Base-by-base conservation (phyloP, 2,113 vertebrate species). In the Ciconia stormi region DNA sequence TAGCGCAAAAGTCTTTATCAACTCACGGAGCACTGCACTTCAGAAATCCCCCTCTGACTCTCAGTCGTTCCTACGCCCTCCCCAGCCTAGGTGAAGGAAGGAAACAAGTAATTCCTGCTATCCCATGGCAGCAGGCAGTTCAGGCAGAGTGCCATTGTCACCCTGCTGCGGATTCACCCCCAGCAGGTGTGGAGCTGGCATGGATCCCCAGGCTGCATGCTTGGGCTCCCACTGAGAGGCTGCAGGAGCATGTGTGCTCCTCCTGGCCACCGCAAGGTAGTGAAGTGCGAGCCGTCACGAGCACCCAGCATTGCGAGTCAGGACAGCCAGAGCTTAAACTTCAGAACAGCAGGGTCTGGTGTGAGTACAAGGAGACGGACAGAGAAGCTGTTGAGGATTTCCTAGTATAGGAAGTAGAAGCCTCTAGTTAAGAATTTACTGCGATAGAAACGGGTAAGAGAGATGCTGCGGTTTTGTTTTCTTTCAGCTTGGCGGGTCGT, bases 221-320 rank as follows among this genome's bases (percentile, higher is more conserved):
- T 18, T 42, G 12, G 58, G 63, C 72, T 93, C 38, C 38, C 38
- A 7, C n/a, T 13, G 1, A 8, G 70, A 82, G 49, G 40, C 78
- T 62, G 47, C 52, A 44, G 62, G 63, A 49, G 27, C 26, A 2
- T 2, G 40, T 27, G 59, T 53, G 42, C 65, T 87, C 23, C 65
- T 88, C 29, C 17, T 1, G 6, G 53, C 49, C 3, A 0, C 76
- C 32, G 79, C 15, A 1, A 6, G 0, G 2, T 36, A 70, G 66
- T 12, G 7, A 20, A 1, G 47, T 11, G 34, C 0, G 0, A 50
- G 87, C 76, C 8, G 1, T 13, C 46, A 36, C 2, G 6, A 50
- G 61, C 80, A 59, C 26, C 29, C 61, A 47, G 73, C 1, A 1
- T 4, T 42, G 49, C 1, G 1, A 15, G 58, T n/a, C 29, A 25